These are phyloP conservation scores for Cerceris rybyensis DNA, from an alignment of 2,888 invertebrate species.

Conservation along the genomic window DNA sequence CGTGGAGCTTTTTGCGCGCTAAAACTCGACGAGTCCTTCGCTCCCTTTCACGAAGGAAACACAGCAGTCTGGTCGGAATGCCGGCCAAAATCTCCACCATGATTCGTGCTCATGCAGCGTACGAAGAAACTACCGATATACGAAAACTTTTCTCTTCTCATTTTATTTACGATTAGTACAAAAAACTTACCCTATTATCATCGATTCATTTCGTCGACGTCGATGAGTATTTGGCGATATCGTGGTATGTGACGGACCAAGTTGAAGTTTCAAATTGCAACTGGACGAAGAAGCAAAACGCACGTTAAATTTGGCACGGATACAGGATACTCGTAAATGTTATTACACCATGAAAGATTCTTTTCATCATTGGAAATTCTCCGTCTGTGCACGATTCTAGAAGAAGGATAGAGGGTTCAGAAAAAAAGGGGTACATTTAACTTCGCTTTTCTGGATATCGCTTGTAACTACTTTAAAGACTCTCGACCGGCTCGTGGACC, in stretches of 20 bases:
- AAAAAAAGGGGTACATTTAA: neutral
- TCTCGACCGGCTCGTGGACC: constrained; percentile 19
- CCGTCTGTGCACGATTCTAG: neutral
- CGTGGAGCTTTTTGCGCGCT: constrained; percentile 41
- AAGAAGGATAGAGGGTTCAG: neutral
- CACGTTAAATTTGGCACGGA: too few species aligned
- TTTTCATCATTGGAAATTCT: too few species aligned
- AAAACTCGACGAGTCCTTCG: neutral
- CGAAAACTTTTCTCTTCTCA: constrained; percentile 32
- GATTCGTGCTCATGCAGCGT: constrained; percentile 44
- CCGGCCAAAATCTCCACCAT: constrained; percentile 46
- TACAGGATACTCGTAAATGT: too few species aligned
- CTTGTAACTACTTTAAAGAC: constrained; percentile 49
- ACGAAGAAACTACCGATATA: constrained; percentile 9
- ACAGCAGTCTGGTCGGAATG: constrained; percentile 18
- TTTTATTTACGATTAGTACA: constrained; percentile 13
- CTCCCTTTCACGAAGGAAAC: neutral
- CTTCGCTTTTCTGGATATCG: constrained; percentile 22
- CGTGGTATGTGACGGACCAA: too few species aligned
- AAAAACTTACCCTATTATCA: neutral
- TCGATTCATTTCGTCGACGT: too few species aligned
- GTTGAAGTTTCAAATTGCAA: too few species aligned
- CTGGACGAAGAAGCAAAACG: too few species aligned
- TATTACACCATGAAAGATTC: too few species aligned
- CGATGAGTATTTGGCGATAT: too few species aligned